These are phyloP conservation scores for Bombus affinis DNA, from an alignment of 1,140 invertebrate genomes.

Conservation along the genomic window DNA sequence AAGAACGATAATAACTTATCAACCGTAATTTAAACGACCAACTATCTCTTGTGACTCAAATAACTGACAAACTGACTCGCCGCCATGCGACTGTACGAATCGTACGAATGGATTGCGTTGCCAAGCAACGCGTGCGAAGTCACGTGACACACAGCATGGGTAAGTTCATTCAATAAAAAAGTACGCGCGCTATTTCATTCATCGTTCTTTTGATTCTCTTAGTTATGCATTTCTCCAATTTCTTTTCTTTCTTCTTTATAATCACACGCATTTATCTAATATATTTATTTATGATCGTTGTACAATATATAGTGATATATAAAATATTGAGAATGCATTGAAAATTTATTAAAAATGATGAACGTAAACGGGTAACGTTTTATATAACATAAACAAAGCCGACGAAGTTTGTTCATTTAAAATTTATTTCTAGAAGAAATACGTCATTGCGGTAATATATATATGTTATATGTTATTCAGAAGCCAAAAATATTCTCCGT, in stretches of 20 bases:
- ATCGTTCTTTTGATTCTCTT: not conserved
- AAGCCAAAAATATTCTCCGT: conserved; percentile 42
- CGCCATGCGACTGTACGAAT: not conserved
- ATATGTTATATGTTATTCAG: conserved; percentile 24
- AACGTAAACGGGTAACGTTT: conserved; percentile 25
- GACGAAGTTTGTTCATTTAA: conserved; percentile 15
- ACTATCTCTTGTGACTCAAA: too few species aligned
- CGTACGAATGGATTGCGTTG: not conserved
- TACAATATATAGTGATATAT: not conserved
- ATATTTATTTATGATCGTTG: not conserved
- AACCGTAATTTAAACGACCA: too few species aligned
- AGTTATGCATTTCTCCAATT: not conserved
- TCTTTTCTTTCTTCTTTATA: not conserved
- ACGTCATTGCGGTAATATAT: conserved; percentile 24
- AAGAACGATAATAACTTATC: not conserved
- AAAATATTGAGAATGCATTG: conserved; percentile 7
- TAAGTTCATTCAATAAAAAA: conserved; percentile 11
- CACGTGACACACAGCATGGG: not conserved
- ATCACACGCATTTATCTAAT: too few species aligned
- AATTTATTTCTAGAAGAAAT: conserved; percentile 40
- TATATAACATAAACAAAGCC: not conserved
- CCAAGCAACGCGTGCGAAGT: conserved; percentile 1
- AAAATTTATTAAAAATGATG: conserved; percentile 30
- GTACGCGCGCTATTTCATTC: not conserved
- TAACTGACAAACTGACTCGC: not conserved